A percentile compares a stretch with the other conserved stretches of the same genome.
phyloP scores from a whole-genome alignment of 2,797 vertebrate species.

The Naso thynnoides region DNA sequence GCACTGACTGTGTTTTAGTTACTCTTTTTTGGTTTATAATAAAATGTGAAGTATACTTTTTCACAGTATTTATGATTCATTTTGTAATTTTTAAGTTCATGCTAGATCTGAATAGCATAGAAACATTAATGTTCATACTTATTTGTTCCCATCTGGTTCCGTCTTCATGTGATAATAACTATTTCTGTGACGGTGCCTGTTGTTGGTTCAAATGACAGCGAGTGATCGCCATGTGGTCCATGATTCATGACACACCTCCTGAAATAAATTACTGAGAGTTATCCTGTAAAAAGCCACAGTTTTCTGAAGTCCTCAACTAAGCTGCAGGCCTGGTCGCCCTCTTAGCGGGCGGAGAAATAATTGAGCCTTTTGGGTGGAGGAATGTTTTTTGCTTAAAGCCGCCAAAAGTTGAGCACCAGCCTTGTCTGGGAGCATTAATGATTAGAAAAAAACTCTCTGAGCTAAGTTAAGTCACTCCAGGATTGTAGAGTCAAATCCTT shows the following conservation, averaged over 20 bases:
- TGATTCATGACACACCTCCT: conserved; percentile 15
- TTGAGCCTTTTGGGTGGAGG: conserved; percentile 45
- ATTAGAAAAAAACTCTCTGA: conserved; percentile 45
- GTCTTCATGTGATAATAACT: not conserved
- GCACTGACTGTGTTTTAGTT: not conserved
- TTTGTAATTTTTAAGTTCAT: not conserved
- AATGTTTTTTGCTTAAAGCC: conserved; percentile 40
- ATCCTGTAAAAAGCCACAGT: conserved; percentile 7
- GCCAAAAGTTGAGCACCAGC: conserved; percentile 42
- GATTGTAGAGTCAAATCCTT: conserved; percentile 73
- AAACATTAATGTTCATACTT: not conserved
- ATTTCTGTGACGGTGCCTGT: conserved; percentile 6
- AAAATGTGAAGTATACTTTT: not conserved
- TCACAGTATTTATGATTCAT: not conserved
- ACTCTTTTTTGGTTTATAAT: not conserved
- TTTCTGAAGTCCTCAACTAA: conserved; percentile 16
- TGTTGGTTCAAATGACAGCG: conserved; percentile 9
- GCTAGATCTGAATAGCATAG: not conserved
- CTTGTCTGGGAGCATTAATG: conserved; percentile 53
- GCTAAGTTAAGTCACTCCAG: conserved; percentile 63
- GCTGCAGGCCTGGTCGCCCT: conserved; percentile 11
- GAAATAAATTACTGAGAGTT: conserved; percentile 11
- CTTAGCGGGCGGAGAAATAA: conserved; percentile 44
- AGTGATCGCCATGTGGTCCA: conserved; percentile 3
- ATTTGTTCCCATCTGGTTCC: not conserved